Evolutionary conservation across 1,140 invertebrate genomes (phyloP).

Genomic region (Papilio glaucus): DNA sequence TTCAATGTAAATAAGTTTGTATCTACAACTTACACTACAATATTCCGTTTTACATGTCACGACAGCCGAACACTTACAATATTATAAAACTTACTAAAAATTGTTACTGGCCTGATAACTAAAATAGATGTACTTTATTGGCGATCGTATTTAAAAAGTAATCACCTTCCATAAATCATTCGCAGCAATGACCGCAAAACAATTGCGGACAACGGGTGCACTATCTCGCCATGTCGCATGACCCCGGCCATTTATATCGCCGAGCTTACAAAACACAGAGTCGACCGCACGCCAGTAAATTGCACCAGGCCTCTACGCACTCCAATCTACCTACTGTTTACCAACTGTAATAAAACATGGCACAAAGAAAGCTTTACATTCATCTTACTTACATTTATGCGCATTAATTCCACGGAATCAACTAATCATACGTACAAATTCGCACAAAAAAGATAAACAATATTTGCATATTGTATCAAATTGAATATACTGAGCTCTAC

Average conservation of each 20-base stretch:
- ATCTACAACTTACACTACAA: no score
- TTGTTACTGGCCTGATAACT: not conserved
- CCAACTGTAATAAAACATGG: not conserved
- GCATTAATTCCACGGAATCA: no score
- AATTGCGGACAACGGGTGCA: slow-evolving; percentile 18
- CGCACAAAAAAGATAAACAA: no score
- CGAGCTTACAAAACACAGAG: slow-evolving; percentile 17
- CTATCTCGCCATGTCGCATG: slow-evolving; percentile 22
- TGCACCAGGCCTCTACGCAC: slow-evolving; percentile 1
- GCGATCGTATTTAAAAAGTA: slow-evolving; percentile 20
- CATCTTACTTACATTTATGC: no score
- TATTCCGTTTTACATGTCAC: no score
- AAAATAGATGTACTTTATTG: not conserved
- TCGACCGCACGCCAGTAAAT: slow-evolving; percentile 22
- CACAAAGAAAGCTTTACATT: slow-evolving; percentile 9
- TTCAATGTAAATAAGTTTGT: no score
- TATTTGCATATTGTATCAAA: no score
- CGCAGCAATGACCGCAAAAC: slow-evolving; percentile 22
- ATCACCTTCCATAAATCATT: slow-evolving; percentile 11
- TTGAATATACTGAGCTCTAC: no score
- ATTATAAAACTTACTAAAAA: no score
- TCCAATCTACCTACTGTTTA: not conserved
- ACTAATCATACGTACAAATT: no score
- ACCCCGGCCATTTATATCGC: slow-evolving; percentile 21
- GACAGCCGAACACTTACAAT: no score